Evolutionary conservation across 2,113 vertebrate genomes (phyloP).

Genomic region (Prionailurus viverrinus): DNA sequence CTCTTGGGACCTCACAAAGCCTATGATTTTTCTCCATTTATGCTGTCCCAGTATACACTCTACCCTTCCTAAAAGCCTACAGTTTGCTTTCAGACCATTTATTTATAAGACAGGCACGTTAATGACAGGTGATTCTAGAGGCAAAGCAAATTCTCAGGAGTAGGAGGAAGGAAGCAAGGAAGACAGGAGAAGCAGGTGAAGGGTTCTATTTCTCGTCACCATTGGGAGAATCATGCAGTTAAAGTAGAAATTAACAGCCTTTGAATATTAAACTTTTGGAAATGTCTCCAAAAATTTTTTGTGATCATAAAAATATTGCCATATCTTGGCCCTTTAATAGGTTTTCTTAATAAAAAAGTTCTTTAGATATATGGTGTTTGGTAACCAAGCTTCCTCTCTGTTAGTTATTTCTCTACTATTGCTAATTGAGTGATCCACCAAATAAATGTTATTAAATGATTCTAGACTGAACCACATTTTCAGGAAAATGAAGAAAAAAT

Average conservation of each 20-base stretch:
- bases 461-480: background rate
- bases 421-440: background rate
- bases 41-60: accelerated
- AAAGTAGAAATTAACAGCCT: background rate
- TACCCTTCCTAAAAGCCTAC: background rate
- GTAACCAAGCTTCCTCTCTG: background rate
- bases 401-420: background rate
- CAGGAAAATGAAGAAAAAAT: background rate
- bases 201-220: background rate
- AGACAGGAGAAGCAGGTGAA: background rate
- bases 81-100: background rate
- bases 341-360: background rate
- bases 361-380: background rate
- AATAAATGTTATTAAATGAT: background rate
- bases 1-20: background rate
- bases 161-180: background rate
- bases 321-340: background rate
- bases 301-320: background rate
- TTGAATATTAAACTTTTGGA: background rate
- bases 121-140: background rate
- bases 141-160: background rate
- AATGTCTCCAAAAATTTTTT: background rate
- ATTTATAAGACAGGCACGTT: background rate
- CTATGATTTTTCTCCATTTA: background rate
- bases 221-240: background rate